phyloP scores from a whole-genome alignment of 2,797 vertebrate genomes.

The Toxotes lorentzi region DNA sequence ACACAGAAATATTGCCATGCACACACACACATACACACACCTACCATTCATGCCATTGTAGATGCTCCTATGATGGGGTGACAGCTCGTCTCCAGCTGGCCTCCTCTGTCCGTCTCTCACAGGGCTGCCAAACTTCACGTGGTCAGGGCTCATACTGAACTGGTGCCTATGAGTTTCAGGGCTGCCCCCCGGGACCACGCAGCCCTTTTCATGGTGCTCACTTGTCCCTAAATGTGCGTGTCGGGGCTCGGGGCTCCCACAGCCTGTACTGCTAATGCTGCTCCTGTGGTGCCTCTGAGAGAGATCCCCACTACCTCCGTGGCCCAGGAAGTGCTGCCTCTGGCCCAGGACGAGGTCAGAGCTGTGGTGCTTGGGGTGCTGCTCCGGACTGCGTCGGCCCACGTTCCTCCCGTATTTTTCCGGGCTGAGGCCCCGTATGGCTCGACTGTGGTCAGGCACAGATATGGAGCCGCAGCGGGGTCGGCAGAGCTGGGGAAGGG shows the following conservation, averaged over 20 bases:
- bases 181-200: conserved; percentile 87
- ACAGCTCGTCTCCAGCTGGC: conserved; percentile 90
- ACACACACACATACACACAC: conserved; percentile 48
- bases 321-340: conserved; percentile 81
- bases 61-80: conserved; percentile 93
- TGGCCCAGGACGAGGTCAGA: conserved; percentile 81
- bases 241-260: conserved; percentile 92
- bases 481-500: conserved; percentile 85
- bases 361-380: conserved; percentile 82
- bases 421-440: conserved; percentile 91
- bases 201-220: conserved; percentile 92
- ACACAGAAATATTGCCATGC: background rate
- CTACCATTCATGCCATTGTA: conserved; percentile 99
- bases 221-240: conserved; percentile 87
- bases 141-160: conserved; percentile 90
- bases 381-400: conserved; percentile 89
- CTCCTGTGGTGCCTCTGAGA: conserved; percentile 93
- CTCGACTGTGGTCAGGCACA: conserved; percentile 90
- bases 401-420: conserved; percentile 90
- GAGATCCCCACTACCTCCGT: conserved; percentile 89
- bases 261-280: conserved; percentile 80
- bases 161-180: conserved; percentile 95
- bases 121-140: conserved; percentile 90
- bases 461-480: conserved; percentile 88
- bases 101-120: conserved; percentile 93